Evolutionary conservation across 2,113 vertebrate species (phyloP).

Genomic region (Anguilla rostrata): DNA sequence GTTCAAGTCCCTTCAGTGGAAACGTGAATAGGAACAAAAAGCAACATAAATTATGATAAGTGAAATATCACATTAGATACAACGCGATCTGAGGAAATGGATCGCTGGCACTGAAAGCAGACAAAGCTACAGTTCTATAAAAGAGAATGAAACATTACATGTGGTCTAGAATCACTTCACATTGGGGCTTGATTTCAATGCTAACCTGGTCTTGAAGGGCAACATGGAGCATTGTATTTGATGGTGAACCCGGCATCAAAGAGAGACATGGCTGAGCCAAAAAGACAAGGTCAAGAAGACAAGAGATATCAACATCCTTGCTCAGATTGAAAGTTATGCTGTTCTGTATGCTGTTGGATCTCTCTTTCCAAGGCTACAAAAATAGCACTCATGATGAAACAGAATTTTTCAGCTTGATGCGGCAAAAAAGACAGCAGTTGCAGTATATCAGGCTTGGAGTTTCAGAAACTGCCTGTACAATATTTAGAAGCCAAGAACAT

Average conservation of each 20-base stretch:
- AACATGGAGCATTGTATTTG: background rate
- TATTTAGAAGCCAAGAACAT: slow-evolving; percentile 9
- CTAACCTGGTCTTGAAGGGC: slow-evolving; percentile 13
- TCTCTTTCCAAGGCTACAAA: slow-evolving; percentile 30
- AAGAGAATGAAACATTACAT: slow-evolving; percentile 11
- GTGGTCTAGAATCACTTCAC: background rate
- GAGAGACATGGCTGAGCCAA: background rate
- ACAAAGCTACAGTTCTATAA: background rate
- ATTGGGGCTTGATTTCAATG: slow-evolving; percentile 15
- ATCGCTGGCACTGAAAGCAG: background rate
- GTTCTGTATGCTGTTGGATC: slow-evolving; percentile 30
- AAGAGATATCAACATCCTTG: slow-evolving; percentile 19
- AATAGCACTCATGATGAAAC: slow-evolving; percentile 30
- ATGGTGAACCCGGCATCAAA: slow-evolving; percentile 16
- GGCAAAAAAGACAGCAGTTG: background rate
- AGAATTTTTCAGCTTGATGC: slow-evolving; percentile 27
- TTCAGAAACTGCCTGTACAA: background rate
- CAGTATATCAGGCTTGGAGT: background rate
- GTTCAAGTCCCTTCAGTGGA: background rate
- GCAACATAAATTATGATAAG: slow-evolving; percentile 12
- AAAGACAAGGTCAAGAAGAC: slow-evolving; percentile 28
- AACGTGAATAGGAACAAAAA: slow-evolving; percentile 11
- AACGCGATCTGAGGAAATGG: background rate
- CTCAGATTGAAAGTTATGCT: slow-evolving; percentile 6
- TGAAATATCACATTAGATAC: background rate